Evolutionary conservation across 2,113 vertebrate genomes (phyloP).

Genomic region (Phaethon lepturus): DNA sequence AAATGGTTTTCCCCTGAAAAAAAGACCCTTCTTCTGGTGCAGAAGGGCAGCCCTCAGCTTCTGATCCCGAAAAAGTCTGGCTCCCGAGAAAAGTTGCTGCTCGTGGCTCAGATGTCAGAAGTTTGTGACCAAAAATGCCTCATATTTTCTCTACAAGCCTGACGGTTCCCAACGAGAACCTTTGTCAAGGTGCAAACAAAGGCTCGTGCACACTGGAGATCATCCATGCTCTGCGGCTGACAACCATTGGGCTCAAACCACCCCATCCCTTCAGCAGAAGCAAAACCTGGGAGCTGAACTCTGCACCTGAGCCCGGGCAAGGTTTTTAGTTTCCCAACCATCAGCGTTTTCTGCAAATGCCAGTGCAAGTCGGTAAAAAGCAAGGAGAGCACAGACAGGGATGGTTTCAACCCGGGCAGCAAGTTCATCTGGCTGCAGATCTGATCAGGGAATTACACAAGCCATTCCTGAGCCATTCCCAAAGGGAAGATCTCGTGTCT

Average conservation of each 20-base stretch:
- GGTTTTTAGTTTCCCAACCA: background rate
- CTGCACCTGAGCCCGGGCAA: background rate
- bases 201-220: background rate
- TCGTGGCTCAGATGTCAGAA: background rate
- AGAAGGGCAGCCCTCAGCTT: background rate
- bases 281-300: background rate
- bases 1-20: background rate
- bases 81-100: background rate
- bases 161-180: background rate
- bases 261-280: background rate
- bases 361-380: accelerated
- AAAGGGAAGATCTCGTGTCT: constrained; percentile 34
- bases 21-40: background rate
- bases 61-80: accelerated
- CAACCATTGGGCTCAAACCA: background rate
- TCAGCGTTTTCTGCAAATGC: background rate
- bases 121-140: background rate
- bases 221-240: background rate
- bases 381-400: background rate
- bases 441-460: background rate
- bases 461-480: background rate
- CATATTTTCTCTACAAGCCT: background rate
- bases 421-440: background rate
- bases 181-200: background rate
- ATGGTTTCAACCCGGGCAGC: background rate